Evolutionary conservation across 2,888 invertebrate genomes (phyloP), one percentile per base, ranked within the genome.

Genomic region (Aporophyla nigra): DNA sequence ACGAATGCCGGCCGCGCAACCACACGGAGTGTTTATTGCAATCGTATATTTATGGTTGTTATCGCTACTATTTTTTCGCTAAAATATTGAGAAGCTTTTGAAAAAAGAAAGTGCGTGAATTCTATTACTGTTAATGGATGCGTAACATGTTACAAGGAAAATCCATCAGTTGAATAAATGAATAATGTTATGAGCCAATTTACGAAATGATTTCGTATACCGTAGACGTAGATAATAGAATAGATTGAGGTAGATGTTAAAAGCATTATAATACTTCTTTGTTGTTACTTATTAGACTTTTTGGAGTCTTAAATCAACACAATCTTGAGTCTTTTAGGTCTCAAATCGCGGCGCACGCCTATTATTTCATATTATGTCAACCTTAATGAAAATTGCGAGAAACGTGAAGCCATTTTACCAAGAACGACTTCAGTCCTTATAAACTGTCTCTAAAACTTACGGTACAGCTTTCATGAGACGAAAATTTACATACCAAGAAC

Each of bases 131-230:
- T 61, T 80, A 82, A 84, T 87, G 86, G 79, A 80, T 71, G 40
- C 71, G 78, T 85, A 78, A 80, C 76, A 70, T 74, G 82, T 78
- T 78, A 85, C 85, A 85, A 78, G 81, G 77, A 76, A 86, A 88
- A 80, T 85, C 88, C 88, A 87, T 87, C 88, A 83, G 80, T 70
- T 68, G 75, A 78, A 80, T 78, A 85, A 82, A 88, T 86, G 63
- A 88, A 85, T 84, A 75, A 78, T 75, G 71, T 65, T 72, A 78
- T 70, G n/a, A 71, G 65, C 46, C 54, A 61, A 69, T 80, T 67
- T 71, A 56, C 67, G 62, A 80, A 74, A 71, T 80, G 2, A 59
- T 61, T 69, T 83, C 49, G 59, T 62, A 74, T 49, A 61, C 27
- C 40, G 27, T 16, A 62, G 67, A 59, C 33, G 33, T 63, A 56